Conservation (phyloP, 2,113 vertebrate genomes). For the Seriola aureovittata region DNA sequence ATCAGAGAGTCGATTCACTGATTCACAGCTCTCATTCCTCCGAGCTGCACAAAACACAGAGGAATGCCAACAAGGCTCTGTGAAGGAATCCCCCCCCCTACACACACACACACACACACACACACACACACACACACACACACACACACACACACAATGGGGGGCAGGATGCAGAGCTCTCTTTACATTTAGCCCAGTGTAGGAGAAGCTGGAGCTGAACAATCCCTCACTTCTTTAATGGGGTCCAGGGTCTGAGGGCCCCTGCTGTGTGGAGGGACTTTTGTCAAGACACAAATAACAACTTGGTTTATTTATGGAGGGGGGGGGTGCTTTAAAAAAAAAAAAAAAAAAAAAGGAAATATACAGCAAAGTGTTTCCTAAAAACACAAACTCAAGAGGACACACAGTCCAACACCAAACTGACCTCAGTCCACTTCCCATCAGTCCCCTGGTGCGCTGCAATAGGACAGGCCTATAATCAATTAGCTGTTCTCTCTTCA, state of each 20-base stretch:
- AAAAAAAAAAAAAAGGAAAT: background rate
- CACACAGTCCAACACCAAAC: background rate
- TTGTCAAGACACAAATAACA: conserved; percentile 5
- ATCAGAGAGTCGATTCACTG: no score
- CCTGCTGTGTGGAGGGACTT: background rate
- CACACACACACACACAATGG: conserved; percentile 45
- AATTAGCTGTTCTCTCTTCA: conserved; percentile 81
- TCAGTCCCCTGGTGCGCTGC: conserved; percentile 56
- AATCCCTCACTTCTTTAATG: background rate
- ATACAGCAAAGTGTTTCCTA: background rate
- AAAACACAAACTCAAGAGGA: background rate
- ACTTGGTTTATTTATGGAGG: background rate
- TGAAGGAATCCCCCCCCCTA: background rate
- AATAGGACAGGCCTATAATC: conserved; percentile 85
- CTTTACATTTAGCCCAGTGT: background rate
- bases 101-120: conserved; percentile 17
- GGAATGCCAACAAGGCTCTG: conserved; percentile 51
- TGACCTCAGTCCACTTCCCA: conserved; percentile 12
- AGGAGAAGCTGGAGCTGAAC: background rate
- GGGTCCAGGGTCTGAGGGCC: background rate
- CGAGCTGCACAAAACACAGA: background rate
- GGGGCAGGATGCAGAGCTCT: background rate
- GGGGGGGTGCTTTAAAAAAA: background rate
- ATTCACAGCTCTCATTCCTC: background rate
- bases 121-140: background rate